A percentile compares a stretch with the other conserved stretches of the same genome.
These are phyloP conservation scores for Pogonognathellus flavescens DNA, from an alignment of 1,140 invertebrate genomes.

Conservation along the genomic window DNA sequence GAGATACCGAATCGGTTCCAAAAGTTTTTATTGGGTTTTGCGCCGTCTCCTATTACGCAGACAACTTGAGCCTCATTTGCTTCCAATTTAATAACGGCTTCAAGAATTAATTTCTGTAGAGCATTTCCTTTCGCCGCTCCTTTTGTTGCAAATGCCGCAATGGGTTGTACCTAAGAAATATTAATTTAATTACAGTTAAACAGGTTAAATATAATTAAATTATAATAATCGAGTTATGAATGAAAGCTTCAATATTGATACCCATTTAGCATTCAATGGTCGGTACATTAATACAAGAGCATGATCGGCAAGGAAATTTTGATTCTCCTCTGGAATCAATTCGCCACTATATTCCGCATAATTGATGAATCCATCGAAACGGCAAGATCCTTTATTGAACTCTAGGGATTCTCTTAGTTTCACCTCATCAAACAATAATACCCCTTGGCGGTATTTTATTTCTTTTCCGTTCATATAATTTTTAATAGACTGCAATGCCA, in stretches of 20 bases:
- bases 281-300: background rate
- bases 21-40: constrained; percentile 1
- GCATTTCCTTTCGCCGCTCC: background rate
- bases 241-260: too few relatives aligned
- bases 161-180: background rate
- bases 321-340: background rate
- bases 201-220: too few relatives aligned
- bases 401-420: background rate
- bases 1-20: background rate
- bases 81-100: background rate
- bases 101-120: background rate
- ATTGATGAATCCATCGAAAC: constrained; percentile 6
- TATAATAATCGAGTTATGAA: too few relatives aligned
- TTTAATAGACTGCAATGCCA: background rate
- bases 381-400: background rate
- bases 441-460: background rate
- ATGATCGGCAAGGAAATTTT: background rate
- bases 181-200: too few relatives aligned
- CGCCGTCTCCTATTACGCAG: background rate
- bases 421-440: background rate
- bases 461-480: background rate
- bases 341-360: background rate
- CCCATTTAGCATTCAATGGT: background rate
- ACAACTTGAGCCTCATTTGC: background rate
- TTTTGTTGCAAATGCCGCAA: background rate